Evolutionary conservation across 2,888 invertebrate genomes (phyloP), one percentile per base, ranked within the genome.

Genomic region (Macroteleia sp.): DNA sequence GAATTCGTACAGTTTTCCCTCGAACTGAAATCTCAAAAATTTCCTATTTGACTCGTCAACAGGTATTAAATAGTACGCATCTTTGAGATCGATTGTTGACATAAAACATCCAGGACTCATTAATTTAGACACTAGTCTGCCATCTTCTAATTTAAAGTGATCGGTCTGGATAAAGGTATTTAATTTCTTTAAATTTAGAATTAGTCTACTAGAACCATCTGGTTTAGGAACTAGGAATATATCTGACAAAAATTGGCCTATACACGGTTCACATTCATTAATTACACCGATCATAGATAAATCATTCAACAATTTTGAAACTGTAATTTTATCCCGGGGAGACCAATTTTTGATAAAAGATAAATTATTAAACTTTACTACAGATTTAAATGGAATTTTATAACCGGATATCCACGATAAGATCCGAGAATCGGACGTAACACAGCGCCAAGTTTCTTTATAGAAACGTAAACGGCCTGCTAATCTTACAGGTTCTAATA

Each of bases 191-290:
- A 36, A 14, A 36, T 36, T 36, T 14, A 36, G 14, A 14, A 36
- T 36, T 9, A 75, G 41, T 16, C 77, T 54, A 17, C 54, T 59
- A 3, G 48, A 69, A 1, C 74, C 78, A 42, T 80, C 62, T 2
- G 76, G 42, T 36, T 81, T 80, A 3, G 67, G 50, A 4, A 41
- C 36, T 0, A 78, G 39, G 34, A 80, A 80, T 4, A 76, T 70
- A 12, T 59, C 14, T 9, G 77, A 81, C 5, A 81, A 44, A 50
- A 80, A 80, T 16, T 79, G 76, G 16, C 19, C 71, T 10, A 57
- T 42, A 17, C 44, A 19, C 3, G 44, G 17, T n/a, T 67, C 16
- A 32, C 77, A 79, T n/a, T n/a, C 0, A 6, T n/a, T 8, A 20
- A 82, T 56, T 16, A 52, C 79, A 8, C 69, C 77, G 64, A 66